phyloP scores from a whole-genome alignment of 35 echinoderm and acorn worm species.

The Anneissia japonica region DNA sequence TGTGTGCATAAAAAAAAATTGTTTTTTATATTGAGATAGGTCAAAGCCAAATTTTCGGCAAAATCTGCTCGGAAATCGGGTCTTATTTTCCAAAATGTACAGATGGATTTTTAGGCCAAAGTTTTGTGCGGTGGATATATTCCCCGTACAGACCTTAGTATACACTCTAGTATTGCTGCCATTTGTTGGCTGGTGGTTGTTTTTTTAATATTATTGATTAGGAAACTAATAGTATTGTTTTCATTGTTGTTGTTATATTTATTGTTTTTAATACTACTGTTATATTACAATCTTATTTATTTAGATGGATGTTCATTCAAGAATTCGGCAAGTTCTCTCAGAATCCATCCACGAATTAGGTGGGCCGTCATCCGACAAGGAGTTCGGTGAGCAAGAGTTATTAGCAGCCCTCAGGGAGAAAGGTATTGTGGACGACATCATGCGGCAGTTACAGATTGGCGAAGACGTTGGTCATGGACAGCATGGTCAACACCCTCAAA shows the following conservation, averaged over 20 bases:
- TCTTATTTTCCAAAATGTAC: neutral
- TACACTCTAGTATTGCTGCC: neutral
- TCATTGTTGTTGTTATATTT: neutral
- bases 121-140: neutral
- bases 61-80: no score
- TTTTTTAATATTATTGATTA: neutral
- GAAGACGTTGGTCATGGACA: neutral
- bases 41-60: no score
- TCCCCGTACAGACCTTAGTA: neutral
- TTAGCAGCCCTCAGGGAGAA: conserved; percentile 58
- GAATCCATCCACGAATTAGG: conserved; percentile 55
- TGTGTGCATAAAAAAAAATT: no score
- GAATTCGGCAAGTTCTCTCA: conserved; percentile 68
- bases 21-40: no score
- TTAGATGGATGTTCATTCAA: conserved; percentile 85
- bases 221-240: neutral
- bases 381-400: conserved; percentile 67
- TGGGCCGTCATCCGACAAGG: neutral
- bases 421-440: conserved; percentile 89
- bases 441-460: conserved; percentile 67
- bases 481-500: conserved; percentile 3
- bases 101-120: neutral
- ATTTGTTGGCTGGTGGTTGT: neutral
- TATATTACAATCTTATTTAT: neutral
- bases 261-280: neutral